Evolutionary conservation across 2,888 invertebrate genomes (phyloP).

Genomic region (Pseudoips prasinana): DNA sequence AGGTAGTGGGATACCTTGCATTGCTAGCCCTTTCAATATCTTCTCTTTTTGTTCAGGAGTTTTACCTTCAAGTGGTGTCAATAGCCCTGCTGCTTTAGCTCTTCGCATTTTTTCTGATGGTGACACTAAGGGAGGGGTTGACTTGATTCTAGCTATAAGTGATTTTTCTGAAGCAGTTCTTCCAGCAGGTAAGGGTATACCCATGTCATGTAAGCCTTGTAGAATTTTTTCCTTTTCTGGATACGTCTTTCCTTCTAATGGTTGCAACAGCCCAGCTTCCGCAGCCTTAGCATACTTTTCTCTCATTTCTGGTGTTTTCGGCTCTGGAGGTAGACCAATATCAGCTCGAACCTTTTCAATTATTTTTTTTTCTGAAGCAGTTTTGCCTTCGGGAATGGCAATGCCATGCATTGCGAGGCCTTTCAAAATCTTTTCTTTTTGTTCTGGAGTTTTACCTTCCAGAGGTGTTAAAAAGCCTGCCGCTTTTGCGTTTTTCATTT

Average conservation of each 20-base stretch:
- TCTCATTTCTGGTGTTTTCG: constrained; percentile 18
- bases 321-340: constrained; percentile 22
- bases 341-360: constrained; percentile 21
- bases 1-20: constrained; percentile 31
- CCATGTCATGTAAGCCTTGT: constrained; percentile 22
- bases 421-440: constrained; percentile 32
- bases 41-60: constrained; percentile 28
- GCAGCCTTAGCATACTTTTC: constrained; percentile 30
- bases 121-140: constrained; percentile 1
- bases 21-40: constrained; percentile 25
- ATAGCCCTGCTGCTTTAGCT: constrained; percentile 22
- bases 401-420: constrained; percentile 26
- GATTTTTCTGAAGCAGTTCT: constrained; percentile 13
- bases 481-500: constrained; percentile 8
- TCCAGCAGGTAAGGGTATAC: constrained; percentile 24
- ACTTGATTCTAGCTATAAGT: constrained; percentile 7
- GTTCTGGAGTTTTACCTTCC: constrained; percentile 20
- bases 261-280: constrained; percentile 27
- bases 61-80: constrained; percentile 26
- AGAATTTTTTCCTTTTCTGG: constrained; percentile 34
- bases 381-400: constrained; percentile 33
- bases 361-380: constrained; percentile 34
- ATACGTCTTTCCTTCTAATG: constrained; percentile 25
- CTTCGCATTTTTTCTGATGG: too few species aligned
- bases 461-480: constrained; percentile 28